Evolutionary conservation across 2,888 invertebrate genomes (phyloP).

Genomic region (Euzetes globulus): DNA sequence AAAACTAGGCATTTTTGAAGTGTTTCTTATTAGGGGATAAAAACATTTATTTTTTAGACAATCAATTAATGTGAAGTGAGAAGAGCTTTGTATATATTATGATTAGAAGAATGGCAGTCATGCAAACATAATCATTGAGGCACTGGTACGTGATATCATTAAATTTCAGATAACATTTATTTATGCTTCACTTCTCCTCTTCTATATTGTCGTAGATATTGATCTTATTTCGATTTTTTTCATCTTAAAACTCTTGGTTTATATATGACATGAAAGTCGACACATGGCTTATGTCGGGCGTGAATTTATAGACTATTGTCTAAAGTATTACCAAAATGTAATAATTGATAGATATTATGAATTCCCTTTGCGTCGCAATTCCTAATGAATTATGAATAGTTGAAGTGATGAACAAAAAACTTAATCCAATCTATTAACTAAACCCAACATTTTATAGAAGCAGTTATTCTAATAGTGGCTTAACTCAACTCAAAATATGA

Average conservation of each 20-base stretch:
- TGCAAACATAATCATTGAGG: conserved; percentile 19
- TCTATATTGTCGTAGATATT: conserved; percentile 14
- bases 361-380: too few relatives aligned
- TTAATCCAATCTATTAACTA: too few relatives aligned
- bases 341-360: too few relatives aligned
- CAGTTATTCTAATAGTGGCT: too few relatives aligned
- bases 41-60: conserved; percentile 15
- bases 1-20: neutral
- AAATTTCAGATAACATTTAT: conserved; percentile 13
- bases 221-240: conserved; percentile 15
- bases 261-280: neutral
- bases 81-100: neutral
- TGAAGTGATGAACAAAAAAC: too few relatives aligned
- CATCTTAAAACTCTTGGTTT: neutral
- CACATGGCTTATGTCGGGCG: neutral
- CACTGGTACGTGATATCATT: conserved; percentile 26
- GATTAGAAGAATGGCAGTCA: neutral
- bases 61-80: neutral
- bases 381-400: too few relatives aligned
- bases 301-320: neutral
- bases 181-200: conserved; percentile 7
- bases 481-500: too few relatives aligned
- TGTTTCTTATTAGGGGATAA: neutral
- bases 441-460: too few relatives aligned
- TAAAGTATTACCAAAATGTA: too few relatives aligned